Conservation (phyloP, 2,113 vertebrate genomes). For the Datnioides undecimradiatus region DNA sequence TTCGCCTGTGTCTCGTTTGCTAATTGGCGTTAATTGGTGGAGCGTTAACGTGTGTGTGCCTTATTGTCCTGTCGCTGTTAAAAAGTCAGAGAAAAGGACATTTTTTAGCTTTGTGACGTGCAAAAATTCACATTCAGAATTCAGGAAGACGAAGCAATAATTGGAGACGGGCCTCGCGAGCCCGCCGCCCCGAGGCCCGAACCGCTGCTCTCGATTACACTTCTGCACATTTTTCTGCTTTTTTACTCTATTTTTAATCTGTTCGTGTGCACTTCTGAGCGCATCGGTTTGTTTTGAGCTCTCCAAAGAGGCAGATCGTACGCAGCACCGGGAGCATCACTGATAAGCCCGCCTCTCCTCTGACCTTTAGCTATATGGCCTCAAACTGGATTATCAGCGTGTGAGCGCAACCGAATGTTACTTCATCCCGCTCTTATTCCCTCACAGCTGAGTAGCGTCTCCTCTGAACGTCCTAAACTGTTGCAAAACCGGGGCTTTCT, state of each 20-base stretch:
- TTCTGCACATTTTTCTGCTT: neutral
- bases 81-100: too few relatives aligned
- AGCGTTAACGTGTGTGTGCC: too few relatives aligned
- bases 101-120: too few relatives aligned
- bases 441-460: constrained; percentile 28
- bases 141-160: neutral
- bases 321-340: constrained; percentile 6
- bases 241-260: too few relatives aligned
- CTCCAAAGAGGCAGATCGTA: neutral
- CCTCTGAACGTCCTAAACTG: neutral
- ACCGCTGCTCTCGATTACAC: neutral
- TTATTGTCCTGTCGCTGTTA: too few relatives aligned
- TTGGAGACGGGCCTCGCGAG: neutral
- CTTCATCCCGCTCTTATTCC: neutral
- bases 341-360: neutral
- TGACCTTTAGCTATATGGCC: constrained; percentile 4
- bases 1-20: too few relatives aligned
- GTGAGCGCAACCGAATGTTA: constrained; percentile 9
- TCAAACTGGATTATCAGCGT: constrained; percentile 4
- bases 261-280: neutral
- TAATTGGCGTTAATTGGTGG: too few relatives aligned
- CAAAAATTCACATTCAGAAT: too few relatives aligned
- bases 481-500: constrained; percentile 47
- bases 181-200: neutral
- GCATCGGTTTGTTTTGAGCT: neutral